These are phyloP conservation scores for Ophion obscuratus DNA, from an alignment of 2,888 invertebrate genomes.

Conservation along the genomic window DNA sequence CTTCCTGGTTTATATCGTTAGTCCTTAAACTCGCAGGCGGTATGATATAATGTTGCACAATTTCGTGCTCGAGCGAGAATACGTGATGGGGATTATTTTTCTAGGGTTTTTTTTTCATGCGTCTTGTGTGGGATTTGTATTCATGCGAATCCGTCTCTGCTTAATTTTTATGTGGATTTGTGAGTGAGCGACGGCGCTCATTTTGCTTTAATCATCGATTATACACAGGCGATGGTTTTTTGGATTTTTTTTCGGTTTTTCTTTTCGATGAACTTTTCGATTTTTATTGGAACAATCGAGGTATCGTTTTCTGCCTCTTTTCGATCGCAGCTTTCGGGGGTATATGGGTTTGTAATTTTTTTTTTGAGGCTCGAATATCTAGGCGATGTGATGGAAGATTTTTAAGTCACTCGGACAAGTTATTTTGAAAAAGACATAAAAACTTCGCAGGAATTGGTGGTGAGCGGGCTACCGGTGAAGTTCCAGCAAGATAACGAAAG, in stretches of 20 bases:
- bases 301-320: background rate
- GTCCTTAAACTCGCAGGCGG: slow-evolving; percentile 19
- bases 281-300: background rate
- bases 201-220: background rate
- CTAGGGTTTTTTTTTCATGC: background rate
- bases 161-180: background rate
- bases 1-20: slow-evolving; percentile 2
- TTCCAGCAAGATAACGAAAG: no score
- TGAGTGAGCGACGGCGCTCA: background rate
- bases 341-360: no score
- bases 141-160: no score
- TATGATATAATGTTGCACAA: slow-evolving; percentile 33
- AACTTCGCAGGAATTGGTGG: background rate
- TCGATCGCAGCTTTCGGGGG: no score
- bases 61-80: slow-evolving; percentile 39
- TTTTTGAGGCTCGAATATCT: no score
- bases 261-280: background rate
- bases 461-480: no score
- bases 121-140: background rate
- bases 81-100: slow-evolving; percentile 30
- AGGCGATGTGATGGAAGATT: background rate
- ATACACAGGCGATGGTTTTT: background rate
- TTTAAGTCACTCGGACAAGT: background rate
- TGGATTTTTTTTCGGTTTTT: background rate
- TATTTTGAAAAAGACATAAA: background rate